Percentiles rank a stretch among this genome's conserved stretches.
phyloP scores from a whole-genome alignment of 2,113 vertebrate species.

The Channa maculata region DNA sequence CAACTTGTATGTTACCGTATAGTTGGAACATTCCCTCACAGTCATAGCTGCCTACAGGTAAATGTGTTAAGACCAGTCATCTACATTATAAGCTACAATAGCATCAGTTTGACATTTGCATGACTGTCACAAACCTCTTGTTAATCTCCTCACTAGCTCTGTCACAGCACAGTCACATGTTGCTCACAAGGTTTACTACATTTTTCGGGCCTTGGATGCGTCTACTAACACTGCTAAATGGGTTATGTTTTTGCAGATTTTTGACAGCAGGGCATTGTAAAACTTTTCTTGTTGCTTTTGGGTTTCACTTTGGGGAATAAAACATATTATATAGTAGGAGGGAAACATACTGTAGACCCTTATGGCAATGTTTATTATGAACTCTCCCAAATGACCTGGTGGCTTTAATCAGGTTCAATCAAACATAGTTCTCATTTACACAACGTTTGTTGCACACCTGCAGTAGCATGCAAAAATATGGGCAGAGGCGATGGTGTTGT shows the following conservation, averaged over 20 bases:
- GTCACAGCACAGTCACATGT: background rate
- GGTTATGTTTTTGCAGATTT: background rate
- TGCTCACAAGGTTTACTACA: too few relatives aligned
- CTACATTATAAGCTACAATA: background rate
- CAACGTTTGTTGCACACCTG: too few relatives aligned
- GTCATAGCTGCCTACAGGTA: too few relatives aligned
- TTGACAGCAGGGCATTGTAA: background rate
- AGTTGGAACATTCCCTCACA: background rate
- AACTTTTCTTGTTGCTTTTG: background rate
- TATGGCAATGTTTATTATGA: too few relatives aligned
- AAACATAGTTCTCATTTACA: too few relatives aligned
- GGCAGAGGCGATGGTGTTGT: too few relatives aligned
- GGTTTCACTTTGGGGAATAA: too few relatives aligned
- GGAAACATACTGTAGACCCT: too few relatives aligned
- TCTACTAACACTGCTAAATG: background rate
- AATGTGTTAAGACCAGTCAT: background rate
- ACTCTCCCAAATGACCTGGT: too few relatives aligned
- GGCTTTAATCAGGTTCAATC: too few relatives aligned
- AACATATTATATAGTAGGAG: too few relatives aligned
- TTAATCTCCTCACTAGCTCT: background rate
- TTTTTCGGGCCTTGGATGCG: background rate
- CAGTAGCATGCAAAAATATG: too few relatives aligned
- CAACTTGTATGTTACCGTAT: background rate
- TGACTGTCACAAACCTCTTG: background rate
- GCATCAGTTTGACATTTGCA: background rate